phyloP scores from a whole-genome alignment of 2,888 invertebrate genomes.

The Drosophila helvetica region DNA sequence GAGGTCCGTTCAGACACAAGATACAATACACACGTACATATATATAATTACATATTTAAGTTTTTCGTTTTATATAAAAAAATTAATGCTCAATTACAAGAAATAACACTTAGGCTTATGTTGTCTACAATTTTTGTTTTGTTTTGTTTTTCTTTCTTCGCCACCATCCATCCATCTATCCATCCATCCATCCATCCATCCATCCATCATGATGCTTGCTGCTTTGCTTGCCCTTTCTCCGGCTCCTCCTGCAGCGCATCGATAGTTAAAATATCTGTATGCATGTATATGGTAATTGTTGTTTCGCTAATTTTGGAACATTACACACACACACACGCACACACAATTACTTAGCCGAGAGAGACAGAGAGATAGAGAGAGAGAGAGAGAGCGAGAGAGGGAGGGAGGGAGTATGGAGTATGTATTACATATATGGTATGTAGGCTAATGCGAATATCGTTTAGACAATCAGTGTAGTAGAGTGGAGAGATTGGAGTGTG shows the following conservation, averaged over 20 bases:
- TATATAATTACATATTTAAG: constrained; percentile 21
- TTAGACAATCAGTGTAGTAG: constrained; percentile 36
- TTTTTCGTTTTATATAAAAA: constrained; percentile 46
- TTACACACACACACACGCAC: constrained; percentile 12
- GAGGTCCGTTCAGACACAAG: constrained; percentile 52
- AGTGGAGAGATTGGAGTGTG: constrained; percentile 7
- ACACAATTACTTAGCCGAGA: constrained; percentile 26
- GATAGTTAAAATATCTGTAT: constrained; percentile 51
- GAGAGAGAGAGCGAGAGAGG: constrained; percentile 8
- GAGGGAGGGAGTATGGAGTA: constrained; percentile 18
- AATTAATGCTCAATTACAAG: constrained; percentile 79
- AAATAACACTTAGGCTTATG: constrained; percentile 81
- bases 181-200: not conserved
- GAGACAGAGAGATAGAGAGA: constrained; percentile 13
- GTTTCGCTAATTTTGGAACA: constrained; percentile 19
- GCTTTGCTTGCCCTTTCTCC: not conserved
- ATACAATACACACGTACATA: constrained; percentile 18
- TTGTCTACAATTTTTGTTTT: constrained; percentile 43
- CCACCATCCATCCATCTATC: too few relatives aligned
- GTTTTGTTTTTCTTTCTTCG: not conserved
- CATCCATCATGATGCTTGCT: not conserved
- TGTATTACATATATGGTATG: constrained; percentile 14
- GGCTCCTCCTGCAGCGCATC: not conserved
- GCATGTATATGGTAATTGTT: constrained; percentile 24
- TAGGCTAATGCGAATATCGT: constrained; percentile 36